Conservation (phyloP, 1,140 invertebrate genomes). For the Mizuhopecten yessoensis region DNA sequence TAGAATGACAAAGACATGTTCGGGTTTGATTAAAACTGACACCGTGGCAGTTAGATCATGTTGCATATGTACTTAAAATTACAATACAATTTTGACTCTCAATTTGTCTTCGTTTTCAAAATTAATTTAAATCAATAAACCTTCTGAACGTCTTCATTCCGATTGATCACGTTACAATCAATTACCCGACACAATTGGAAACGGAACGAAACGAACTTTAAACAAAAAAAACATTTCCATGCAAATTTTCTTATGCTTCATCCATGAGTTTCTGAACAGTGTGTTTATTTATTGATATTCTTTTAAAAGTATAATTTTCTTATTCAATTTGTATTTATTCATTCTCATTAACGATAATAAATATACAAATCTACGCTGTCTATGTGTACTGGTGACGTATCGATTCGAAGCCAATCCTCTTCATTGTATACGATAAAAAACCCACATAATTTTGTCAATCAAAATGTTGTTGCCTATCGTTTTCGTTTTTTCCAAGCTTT, state of each 20-base stretch:
- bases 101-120: slow-evolving; percentile 3
- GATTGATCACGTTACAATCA: not conserved
- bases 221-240: not conserved
- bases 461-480: no score
- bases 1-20: not conserved
- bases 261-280: not conserved
- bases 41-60: not conserved
- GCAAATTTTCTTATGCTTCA: not conserved
- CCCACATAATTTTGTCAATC: no score
- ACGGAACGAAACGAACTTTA: not conserved
- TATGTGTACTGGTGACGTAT: no score
- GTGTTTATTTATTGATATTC: no score
- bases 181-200: not conserved
- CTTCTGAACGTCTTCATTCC: not conserved
- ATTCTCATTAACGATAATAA: no score
- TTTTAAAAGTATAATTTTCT: no score
- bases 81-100: not conserved
- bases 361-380: no score
- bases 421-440: no score
- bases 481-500: no score
- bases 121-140: slow-evolving; percentile 6
- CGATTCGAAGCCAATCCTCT: no score
- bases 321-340: not conserved
- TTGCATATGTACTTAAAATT: slow-evolving; percentile 18
- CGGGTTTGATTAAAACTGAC: slow-evolving; percentile 5